phyloP scores from a whole-genome alignment of 1,140 invertebrate species.

The Cyclargus thomasi region DNA sequence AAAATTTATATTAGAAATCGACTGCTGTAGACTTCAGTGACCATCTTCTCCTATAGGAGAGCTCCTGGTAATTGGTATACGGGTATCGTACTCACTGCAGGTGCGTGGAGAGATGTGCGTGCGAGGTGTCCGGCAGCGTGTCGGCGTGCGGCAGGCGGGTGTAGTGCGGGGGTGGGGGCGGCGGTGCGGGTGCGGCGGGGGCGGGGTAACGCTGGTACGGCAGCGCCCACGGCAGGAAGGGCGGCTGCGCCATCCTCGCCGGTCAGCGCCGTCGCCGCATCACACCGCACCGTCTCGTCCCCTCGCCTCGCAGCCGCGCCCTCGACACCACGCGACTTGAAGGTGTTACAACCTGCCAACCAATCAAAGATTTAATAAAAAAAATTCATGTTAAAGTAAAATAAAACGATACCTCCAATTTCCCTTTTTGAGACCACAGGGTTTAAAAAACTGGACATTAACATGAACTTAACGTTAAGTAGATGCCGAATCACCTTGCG shows the following conservation, averaged over 20 bases:
- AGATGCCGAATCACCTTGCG: no score
- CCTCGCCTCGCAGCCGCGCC: no score
- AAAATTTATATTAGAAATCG: no score
- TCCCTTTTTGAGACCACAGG: no score
- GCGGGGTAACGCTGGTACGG: conserved; percentile 41
- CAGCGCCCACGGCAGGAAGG: conserved; percentile 46
- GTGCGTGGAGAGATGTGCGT: conserved; percentile 19
- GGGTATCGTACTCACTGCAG: conserved; percentile 19
- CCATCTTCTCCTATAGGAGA: neutral
- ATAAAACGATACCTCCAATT: no score
- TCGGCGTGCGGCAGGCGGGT: conserved; percentile 4
- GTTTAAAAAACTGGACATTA: no score
- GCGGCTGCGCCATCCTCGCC: conserved; percentile 38
- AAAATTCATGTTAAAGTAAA: no score
- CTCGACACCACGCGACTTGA: no score
- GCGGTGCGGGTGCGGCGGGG: conserved; percentile 5
- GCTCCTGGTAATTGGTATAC: neutral
- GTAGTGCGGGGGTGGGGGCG: conserved; percentile 10
- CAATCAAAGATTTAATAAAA: no score
- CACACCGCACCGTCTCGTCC: neutral
- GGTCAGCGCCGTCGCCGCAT: conserved; percentile 5
- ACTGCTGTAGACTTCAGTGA: no score
- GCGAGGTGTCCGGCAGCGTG: neutral
- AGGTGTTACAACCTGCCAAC: no score
- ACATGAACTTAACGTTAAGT: no score